Percentiles rank a stretch among this genome's conserved stretches.
Evolutionary conservation across 2,797 vertebrate genomes (phyloP).

Genomic region (Silurus aristotelis): DNA sequence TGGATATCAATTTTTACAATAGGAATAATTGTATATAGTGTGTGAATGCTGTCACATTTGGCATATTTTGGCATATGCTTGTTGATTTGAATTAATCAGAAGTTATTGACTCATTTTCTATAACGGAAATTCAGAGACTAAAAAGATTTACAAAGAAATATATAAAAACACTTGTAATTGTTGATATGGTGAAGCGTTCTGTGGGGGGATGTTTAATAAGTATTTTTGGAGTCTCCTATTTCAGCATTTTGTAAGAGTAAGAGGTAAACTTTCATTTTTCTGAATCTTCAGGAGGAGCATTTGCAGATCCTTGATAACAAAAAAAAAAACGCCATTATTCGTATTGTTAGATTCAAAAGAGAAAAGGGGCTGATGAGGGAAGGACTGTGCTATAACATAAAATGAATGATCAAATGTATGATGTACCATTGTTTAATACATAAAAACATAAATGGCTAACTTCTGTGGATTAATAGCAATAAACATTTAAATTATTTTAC

Average conservation of each 20-base stretch:
- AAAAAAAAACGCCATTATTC: background rate
- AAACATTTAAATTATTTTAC: background rate
- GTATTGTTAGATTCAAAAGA: background rate
- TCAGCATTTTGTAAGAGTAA: background rate
- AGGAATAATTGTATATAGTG: background rate
- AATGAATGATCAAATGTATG: background rate
- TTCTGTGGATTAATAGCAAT: background rate
- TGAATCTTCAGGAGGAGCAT: background rate
- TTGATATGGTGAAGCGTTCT: background rate
- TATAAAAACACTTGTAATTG: background rate
- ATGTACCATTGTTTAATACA: background rate
- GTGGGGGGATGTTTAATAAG: background rate
- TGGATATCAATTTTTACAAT: background rate
- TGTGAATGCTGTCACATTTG: background rate
- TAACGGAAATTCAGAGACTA: background rate
- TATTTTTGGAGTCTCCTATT: background rate
- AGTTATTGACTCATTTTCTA: background rate
- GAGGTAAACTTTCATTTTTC: background rate
- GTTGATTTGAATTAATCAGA: background rate
- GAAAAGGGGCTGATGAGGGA: background rate
- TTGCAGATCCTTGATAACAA: background rate
- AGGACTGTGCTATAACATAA: background rate
- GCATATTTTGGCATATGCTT: background rate
- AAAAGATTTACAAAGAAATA: background rate
- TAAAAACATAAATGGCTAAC: background rate